Conservation (phyloP, 2,888 invertebrate genomes). For the Folsomia candida region DNA sequence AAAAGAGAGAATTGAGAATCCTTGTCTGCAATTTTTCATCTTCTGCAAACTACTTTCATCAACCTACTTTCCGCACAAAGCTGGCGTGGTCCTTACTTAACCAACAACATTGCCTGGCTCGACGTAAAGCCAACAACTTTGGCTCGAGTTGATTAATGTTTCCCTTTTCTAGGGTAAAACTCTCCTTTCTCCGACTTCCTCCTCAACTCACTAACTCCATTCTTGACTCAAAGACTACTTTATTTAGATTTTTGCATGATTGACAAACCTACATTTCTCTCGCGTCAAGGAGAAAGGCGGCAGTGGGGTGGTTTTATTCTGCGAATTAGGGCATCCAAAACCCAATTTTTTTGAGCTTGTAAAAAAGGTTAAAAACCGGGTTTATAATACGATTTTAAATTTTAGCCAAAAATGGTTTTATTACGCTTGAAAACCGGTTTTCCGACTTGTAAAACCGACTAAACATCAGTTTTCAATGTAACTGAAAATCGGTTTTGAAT, state of each 20-base stretch:
- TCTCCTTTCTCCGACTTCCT: not conserved
- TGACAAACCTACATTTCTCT: conserved; percentile 3
- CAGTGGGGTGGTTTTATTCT: too few species aligned
- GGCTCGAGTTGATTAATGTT: conserved; percentile 2
- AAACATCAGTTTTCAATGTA: too few species aligned
- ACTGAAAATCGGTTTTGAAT: too few species aligned
- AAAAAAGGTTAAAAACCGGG: too few species aligned
- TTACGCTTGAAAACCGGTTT: too few species aligned
- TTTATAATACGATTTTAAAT: too few species aligned
- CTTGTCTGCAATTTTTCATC: conserved; percentile 13
- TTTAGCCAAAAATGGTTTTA: too few species aligned
- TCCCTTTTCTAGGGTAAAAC: not conserved
- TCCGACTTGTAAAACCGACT: too few species aligned
- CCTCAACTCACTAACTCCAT: not conserved
- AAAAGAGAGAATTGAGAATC: conserved; percentile 7
- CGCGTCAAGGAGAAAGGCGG: too few species aligned
- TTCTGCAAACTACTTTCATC: conserved; percentile 12
- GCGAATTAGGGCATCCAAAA: too few species aligned
- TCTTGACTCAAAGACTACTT: not conserved
- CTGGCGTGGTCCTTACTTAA: conserved; percentile 8
- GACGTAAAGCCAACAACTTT: not conserved
- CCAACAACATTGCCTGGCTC: not conserved
- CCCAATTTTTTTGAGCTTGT: too few species aligned
- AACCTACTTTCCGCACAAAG: conserved; percentile 4
- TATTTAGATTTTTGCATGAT: conserved; percentile 6